A percentile compares a stretch with the other conserved stretches of the same genome.
Conservation (phyloP, 2,797 vertebrate species). For the Trachops cirrhosus region DNA sequence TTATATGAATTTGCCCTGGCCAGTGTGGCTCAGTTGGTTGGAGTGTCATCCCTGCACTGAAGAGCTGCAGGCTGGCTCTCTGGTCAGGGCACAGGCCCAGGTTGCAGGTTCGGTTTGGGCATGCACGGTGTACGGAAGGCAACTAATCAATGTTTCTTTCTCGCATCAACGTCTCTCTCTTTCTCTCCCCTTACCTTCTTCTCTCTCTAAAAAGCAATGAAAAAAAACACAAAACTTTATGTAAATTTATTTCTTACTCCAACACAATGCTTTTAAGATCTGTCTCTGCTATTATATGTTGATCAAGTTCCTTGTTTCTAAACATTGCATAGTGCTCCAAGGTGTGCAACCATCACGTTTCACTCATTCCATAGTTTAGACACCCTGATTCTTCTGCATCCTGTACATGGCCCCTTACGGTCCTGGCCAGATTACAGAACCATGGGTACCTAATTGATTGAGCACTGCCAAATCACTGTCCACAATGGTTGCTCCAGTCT, state of each 20-base stretch:
- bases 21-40: background rate
- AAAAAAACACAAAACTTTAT: background rate
- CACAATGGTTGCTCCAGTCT: background rate
- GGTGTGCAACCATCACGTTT: background rate
- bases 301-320: background rate
- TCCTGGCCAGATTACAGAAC: background rate
- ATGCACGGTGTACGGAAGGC: background rate
- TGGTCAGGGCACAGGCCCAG: too few species aligned
- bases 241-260: background rate
- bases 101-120: background rate
- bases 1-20: background rate
- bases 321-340: background rate
- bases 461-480: background rate
- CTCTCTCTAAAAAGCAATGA: background rate
- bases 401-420: background rate
- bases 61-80: background rate
- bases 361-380: background rate
- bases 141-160: background rate
- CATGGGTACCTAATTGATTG: background rate
- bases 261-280: background rate
- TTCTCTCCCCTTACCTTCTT: too few species aligned
- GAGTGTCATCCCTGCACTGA: background rate
- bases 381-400: background rate
- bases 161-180: background rate
- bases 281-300: background rate